These are phyloP conservation scores for Vicugna pacos DNA, from an alignment of 2,113 vertebrate genomes.

Conservation along the genomic window DNA sequence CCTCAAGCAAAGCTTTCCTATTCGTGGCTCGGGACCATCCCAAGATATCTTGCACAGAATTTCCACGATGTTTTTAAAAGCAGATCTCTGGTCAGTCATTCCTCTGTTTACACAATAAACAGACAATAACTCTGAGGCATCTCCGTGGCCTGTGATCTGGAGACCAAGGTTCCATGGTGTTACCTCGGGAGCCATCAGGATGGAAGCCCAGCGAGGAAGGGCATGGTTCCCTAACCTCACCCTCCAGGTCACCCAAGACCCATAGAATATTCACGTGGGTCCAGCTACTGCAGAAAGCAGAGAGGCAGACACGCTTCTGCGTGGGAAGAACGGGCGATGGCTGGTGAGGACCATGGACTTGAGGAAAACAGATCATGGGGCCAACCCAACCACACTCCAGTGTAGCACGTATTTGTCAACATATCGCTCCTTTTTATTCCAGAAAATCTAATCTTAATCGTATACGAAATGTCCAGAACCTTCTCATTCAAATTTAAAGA, in stretches of 20 bases:
- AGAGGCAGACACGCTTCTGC: background rate
- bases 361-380: background rate
- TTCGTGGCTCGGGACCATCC: background rate
- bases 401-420: accelerated
- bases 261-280: too few species aligned
- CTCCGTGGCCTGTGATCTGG: background rate
- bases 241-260: accelerated
- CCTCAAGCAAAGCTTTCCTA: background rate
- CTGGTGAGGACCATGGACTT: background rate
- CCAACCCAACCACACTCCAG: accelerated
- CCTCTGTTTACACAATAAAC: background rate
- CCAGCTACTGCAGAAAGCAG: background rate
- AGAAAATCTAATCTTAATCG: background rate
- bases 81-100: background rate
- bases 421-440: background rate
- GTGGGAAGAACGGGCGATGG: background rate
- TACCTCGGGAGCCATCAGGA: background rate
- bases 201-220: background rate
- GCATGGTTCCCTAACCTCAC: background rate
- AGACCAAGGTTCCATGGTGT: background rate
- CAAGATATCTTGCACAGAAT: background rate
- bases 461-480: background rate
- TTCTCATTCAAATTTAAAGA: background rate
- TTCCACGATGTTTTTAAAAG: background rate
- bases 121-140: background rate